phyloP scores from a whole-genome alignment of 2,113 vertebrate species.

The Odocoileus hemionus region DNA sequence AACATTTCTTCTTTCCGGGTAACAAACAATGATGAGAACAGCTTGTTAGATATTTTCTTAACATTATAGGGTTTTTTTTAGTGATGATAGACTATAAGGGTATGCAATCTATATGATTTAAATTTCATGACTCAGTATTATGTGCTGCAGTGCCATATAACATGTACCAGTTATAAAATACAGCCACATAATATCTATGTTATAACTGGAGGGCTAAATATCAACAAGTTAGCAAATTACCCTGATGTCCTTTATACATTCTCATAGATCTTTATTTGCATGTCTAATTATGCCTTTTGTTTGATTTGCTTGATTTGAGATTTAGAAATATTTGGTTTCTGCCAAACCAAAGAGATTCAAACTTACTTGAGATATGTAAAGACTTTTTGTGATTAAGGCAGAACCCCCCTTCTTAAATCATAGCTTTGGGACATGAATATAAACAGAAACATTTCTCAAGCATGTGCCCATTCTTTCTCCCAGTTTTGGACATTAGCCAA shows the following conservation, averaged over 20 bases:
- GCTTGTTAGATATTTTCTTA: conserved; percentile 3
- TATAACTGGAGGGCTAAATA: not conserved
- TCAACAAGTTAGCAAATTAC: conserved; percentile 37
- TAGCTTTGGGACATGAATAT: not conserved
- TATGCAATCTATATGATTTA: not conserved
- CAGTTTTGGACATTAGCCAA: not conserved
- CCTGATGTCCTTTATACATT: not conserved
- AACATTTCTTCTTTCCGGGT: conserved; percentile 44
- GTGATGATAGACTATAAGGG: not conserved
- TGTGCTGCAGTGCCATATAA: not conserved
- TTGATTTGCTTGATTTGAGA: conserved; percentile 31
- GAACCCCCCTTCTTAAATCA: conserved; percentile 16
- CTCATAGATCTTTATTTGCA: conserved; percentile 9
- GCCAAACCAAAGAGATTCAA: conserved; percentile 47
- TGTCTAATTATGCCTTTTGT: conserved; percentile 31
- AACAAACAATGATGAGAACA: conserved; percentile 49
- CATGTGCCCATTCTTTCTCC: not conserved
- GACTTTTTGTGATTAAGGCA: conserved; percentile 52
- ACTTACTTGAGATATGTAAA: conserved; percentile 48
- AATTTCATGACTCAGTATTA: not conserved
- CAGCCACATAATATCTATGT: not conserved
- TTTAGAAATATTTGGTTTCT: conserved; percentile 49
- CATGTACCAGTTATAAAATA: not conserved
- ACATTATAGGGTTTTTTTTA: not conserved
- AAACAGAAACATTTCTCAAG: not conserved